Conservation (phyloP, 2,113 vertebrate species). For the Hydrolagus affinis region DNA sequence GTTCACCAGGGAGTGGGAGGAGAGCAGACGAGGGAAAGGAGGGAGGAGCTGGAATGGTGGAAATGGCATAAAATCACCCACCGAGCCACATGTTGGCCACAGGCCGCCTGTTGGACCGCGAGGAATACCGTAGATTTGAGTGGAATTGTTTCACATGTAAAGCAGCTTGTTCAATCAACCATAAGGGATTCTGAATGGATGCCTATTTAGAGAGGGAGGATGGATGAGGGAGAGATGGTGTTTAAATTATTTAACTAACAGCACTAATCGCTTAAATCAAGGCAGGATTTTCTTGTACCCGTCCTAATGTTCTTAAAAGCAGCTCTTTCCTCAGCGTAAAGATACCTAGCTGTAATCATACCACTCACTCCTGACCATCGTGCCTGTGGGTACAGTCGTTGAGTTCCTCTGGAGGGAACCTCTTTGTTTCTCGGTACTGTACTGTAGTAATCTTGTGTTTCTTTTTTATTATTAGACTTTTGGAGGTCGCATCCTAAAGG, state of each 20-base stretch:
- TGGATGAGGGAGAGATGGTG: neutral
- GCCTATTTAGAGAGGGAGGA: too few species aligned
- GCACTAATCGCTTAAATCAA: neutral
- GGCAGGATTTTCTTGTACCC: neutral
- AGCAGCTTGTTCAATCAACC: too few species aligned
- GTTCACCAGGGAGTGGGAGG: too few species aligned
- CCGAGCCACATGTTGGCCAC: too few species aligned
- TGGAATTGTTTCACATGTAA: too few species aligned
- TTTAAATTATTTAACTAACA: too few species aligned
- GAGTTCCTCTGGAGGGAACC: neutral
- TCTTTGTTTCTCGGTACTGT: neutral
- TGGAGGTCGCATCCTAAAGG: constrained; percentile 59
- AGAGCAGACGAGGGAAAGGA: too few species aligned
- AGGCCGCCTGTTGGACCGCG: too few species aligned
- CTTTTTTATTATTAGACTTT: constrained; percentile 58
- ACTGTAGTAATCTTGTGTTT: neutral
- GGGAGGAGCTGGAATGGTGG: too few species aligned
- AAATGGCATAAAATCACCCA: too few species aligned
- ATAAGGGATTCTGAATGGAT: too few species aligned
- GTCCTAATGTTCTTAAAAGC: neutral
- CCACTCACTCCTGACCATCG: neutral
- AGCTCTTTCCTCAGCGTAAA: neutral
- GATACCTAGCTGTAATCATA: neutral
- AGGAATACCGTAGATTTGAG: too few species aligned
- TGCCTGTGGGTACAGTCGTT: neutral